Base-by-base conservation (phyloP, 2,888 invertebrate species). In the Nomada fabriciana region DNA sequence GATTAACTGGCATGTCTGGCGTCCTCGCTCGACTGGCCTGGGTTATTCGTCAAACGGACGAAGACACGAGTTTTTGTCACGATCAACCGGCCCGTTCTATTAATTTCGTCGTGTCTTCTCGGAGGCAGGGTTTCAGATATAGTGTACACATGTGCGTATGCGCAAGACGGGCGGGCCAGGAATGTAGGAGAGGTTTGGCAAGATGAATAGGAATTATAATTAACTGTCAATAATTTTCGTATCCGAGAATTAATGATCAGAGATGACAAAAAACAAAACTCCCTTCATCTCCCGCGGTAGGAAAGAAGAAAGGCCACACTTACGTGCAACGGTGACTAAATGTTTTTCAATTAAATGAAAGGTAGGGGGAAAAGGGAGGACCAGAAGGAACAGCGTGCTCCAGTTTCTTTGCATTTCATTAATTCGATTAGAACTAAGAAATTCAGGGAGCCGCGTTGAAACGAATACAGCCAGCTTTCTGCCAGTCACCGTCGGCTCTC, bases 31-130 rank as follows among this genome's bases (percentile, higher is more conserved):
- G 57, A 63, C 79, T 42, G 67, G 60, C 79, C 79, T 10, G 13
- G 80, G 65, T 79, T 72, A 36, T 79, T 52, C 80, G 75, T 78
- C 68, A 63, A 78, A 75, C 57, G 50, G 42, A 57, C 11, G 63
- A 68, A 65, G 53, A 67, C 23, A 67, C 77, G 53, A 60, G 74
- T 63, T 59, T 60, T 73, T 64, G 43, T 47, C 15, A 18, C 23
- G 57, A 43, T 55, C 72, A 3, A 9, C 42, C 43, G 29, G 15
- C 73, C 18, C 18, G 47, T 57, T 47, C 20, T 18, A 29, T 36
- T 73, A 47, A 57, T 57, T 57, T 29, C 63, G 65, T 13, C 43
- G 29, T 11, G n/a, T 2, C 36, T 20, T 7, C 0, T 29, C 23
- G 42, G 43, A 29, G 9, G 69, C 36, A 4, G 25, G 43, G 9